Base-by-base conservation (phyloP, 2,888 invertebrate species). In the Stenolophus ochropezus region DNA sequence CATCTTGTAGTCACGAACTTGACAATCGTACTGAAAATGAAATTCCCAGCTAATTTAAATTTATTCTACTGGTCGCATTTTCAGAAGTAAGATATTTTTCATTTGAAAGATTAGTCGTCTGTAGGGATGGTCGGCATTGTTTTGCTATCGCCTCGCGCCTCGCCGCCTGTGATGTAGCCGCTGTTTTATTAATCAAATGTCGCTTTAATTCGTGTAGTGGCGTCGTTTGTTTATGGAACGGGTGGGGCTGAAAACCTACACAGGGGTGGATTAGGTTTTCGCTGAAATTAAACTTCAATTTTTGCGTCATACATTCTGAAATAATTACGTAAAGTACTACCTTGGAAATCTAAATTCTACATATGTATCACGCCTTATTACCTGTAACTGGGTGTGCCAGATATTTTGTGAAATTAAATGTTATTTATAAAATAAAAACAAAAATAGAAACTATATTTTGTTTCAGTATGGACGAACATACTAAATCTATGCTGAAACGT, bases 181-280 rank as follows among this genome's bases (percentile, higher is more conserved):
- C 65, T 69, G 74, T 23, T 47, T 74, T 74, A 74, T 74, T 74
- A 74, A 74, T 74, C 74, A 74, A 74, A 74, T 74, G 49, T 74
- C 53, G 74, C 23, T 27, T 23, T 74, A 49, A 74, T 74, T 74
- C 74, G 53, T 74, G 53, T 53, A 74, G 47, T 49, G 74, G 25
- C 18, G 49, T 23, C 25, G 53, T 74, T 74, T 53, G 74, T 74
- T 51, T 74, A 20, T 74, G 33, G 53, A 51, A 74, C 25, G 27
- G 74, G 74, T 18, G 53, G 20, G 74, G 23, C 74, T 21, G 1
- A 6, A 61, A n/a, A 61, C 23, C 51, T 4, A 23, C 6, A 5
- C 74, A 74, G 74, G 25, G 16, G 11, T 51, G 74, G 14, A 74
- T n/a, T 53, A 23, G 6, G 11, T 42, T 42, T 42, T 42, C 33